A percentile compares a stretch with the other conserved stretches of the same genome.
Conservation (phyloP, 2,797 vertebrate species). For the Pseudomugil gertrudae region DNA sequence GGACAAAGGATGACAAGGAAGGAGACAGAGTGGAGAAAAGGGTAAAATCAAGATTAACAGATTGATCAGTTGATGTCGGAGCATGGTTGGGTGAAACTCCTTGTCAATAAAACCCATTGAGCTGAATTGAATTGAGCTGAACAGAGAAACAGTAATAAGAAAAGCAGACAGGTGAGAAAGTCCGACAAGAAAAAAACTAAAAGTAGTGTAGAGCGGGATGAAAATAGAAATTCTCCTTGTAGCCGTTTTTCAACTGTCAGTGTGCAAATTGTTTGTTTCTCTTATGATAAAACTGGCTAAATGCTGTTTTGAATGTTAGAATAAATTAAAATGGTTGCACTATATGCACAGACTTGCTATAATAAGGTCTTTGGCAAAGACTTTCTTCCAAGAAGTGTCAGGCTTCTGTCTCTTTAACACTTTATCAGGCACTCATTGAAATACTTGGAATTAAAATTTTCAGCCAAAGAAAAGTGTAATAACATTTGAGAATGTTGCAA, state of each 20-base stretch:
- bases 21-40: slow-evolving; percentile 5
- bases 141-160: slow-evolving; percentile 3
- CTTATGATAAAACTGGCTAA: slow-evolving; percentile 8
- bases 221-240: slow-evolving; percentile 17
- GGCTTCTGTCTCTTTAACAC: slow-evolving; percentile 1
- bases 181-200: slow-evolving; percentile 17
- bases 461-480: too few relatives aligned
- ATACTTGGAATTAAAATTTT: too few relatives aligned
- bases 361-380: slow-evolving; percentile 5
- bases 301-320: slow-evolving; percentile 1
- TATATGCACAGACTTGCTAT: not conserved
- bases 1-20: slow-evolving; percentile 4
- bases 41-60: slow-evolving; percentile 44
- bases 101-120: slow-evolving; percentile 55
- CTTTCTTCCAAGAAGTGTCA: slow-evolving; percentile 8
- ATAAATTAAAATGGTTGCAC: not conserved
- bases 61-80: slow-evolving; percentile 53
- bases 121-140: slow-evolving; percentile 39
- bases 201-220: not conserved
- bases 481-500: too few relatives aligned
- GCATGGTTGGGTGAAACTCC: slow-evolving; percentile 38
- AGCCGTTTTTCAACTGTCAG: not conserved
- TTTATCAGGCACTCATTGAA: too few relatives aligned
- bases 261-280: slow-evolving; percentile 7
- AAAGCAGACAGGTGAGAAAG: slow-evolving; percentile 5